phyloP scores from a whole-genome alignment of 1,140 invertebrate genomes.

The Drosophila orosa region DNA sequence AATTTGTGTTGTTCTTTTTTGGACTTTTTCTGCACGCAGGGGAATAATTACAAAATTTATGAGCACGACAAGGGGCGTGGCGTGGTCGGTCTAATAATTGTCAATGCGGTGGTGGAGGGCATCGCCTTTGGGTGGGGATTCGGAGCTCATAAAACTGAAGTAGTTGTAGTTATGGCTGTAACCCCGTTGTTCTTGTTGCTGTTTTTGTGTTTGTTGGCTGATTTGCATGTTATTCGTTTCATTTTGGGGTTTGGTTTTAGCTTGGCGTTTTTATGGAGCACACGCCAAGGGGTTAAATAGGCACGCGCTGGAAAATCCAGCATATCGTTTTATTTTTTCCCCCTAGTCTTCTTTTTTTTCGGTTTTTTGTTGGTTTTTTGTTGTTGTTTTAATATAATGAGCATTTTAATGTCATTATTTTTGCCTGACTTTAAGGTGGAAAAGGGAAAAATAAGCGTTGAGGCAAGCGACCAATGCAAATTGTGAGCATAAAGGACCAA shows the following conservation, averaged over 20 bases:
- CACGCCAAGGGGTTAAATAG: conserved; percentile 76
- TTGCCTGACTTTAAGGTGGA: conserved; percentile 31
- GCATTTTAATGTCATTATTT: conserved; percentile 78
- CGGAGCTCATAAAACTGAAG: conserved; percentile 76
- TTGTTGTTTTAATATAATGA: conserved; percentile 67
- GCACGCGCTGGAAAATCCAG: conserved; percentile 63
- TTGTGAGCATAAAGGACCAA: conserved; percentile 30
- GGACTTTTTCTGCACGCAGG: conserved; percentile 67
- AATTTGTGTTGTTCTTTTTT: conserved; percentile 44
- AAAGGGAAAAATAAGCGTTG: conserved; percentile 1
- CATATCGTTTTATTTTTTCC: conserved; percentile 34
- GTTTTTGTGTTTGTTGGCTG: conserved; percentile 33
- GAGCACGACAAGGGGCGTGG: conserved; percentile 79
- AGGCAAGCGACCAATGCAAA: conserved; percentile 23
- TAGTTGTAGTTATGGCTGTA: conserved; percentile 67
- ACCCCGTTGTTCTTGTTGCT: conserved; percentile 22
- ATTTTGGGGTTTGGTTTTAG: conserved; percentile 50
- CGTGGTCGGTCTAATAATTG: conserved; percentile 68
- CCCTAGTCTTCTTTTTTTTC: neutral
- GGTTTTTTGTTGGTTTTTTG: conserved; percentile 2
- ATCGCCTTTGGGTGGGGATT: conserved; percentile 11
- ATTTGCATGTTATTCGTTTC: conserved; percentile 62
- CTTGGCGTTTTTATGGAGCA: conserved; percentile 43
- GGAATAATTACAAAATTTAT: conserved; percentile 82
- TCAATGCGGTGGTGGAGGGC: conserved; percentile 51